Conservation (phyloP, 2,113 vertebrate genomes). For the Salvator merianae region DNA sequence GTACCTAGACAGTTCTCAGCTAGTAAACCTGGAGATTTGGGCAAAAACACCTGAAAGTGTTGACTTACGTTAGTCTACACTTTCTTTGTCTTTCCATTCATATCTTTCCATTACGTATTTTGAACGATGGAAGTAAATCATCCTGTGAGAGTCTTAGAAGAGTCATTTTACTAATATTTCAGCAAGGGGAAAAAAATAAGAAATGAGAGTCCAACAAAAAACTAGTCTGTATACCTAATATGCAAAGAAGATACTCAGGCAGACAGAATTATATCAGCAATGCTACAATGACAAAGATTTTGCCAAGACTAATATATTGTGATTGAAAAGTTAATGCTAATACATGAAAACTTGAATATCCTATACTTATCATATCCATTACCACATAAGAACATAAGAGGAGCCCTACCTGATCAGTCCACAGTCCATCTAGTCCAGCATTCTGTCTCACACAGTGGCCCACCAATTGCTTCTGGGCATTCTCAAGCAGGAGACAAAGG, state of each 20-base stretch:
- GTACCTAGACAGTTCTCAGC: too few species aligned
- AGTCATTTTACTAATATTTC: background rate
- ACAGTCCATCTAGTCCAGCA: too few species aligned
- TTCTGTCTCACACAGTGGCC: too few species aligned
- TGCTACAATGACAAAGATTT: slow-evolving; percentile 54
- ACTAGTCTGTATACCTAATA: too few species aligned
- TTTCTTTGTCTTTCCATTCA: background rate
- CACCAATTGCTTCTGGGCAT: too few species aligned
- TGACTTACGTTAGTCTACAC: background rate
- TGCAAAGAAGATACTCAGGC: background rate
- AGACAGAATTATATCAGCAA: slow-evolving; percentile 60
- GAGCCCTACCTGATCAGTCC: too few species aligned
- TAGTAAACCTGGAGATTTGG: too few species aligned
- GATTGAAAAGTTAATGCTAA: slow-evolving; percentile 41
- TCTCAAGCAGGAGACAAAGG: too few species aligned
- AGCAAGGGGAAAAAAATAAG: too few species aligned
- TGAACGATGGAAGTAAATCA: accelerated
- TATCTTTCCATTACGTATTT: background rate
- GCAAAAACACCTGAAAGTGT: background rate
- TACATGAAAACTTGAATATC: background rate
- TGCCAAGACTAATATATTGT: slow-evolving; percentile 41
- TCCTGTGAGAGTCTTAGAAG: background rate
- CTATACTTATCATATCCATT: background rate
- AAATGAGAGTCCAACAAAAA: slow-evolving; percentile 60
- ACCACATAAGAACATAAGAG: too few species aligned